Evolutionary conservation across 2,888 invertebrate genomes (phyloP).

Genomic region (Protophormia terraenovae): DNA sequence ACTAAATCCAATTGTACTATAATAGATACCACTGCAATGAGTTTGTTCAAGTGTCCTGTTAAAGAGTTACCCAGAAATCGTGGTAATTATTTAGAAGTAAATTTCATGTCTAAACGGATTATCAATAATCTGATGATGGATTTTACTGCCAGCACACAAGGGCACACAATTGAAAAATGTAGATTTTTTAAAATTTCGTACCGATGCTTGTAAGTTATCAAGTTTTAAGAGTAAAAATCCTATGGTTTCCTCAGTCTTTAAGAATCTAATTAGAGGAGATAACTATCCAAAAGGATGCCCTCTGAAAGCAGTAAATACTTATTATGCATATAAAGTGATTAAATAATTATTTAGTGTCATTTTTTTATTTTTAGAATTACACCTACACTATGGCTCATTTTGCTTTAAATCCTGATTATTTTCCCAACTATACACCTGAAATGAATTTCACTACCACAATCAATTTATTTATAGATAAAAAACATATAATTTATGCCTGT

Average conservation of each 20-base stretch:
- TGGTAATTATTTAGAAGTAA: not conserved
- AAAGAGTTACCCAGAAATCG: not conserved
- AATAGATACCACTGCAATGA: not conserved
- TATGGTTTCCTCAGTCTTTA: not conserved
- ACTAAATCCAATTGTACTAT: not conserved
- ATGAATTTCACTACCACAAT: conserved; percentile 1
- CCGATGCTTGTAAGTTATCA: not conserved
- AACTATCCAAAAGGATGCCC: not conserved
- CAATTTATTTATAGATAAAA: not conserved
- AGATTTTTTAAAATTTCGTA: not conserved
- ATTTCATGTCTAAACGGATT: not conserved
- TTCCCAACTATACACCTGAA: conserved; percentile 17
- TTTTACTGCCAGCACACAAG: not conserved
- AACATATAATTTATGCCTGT: not conserved
- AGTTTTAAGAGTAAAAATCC: not conserved
- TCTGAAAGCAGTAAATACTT: not conserved
- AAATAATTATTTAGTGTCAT: too few relatives aligned
- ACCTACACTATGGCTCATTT: conserved; percentile 5
- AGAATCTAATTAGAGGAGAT: not conserved
- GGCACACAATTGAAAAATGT: not conserved
- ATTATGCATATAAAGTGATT: too few relatives aligned
- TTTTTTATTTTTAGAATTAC: not conserved
- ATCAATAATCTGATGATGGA: not conserved
- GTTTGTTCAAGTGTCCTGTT: not conserved
- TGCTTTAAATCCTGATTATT: conserved; percentile 13